Percentiles rank a stretch among this genome's conserved stretches.
Conservation (phyloP, 1,140 invertebrate genomes). For the Chrysopa pallens region DNA sequence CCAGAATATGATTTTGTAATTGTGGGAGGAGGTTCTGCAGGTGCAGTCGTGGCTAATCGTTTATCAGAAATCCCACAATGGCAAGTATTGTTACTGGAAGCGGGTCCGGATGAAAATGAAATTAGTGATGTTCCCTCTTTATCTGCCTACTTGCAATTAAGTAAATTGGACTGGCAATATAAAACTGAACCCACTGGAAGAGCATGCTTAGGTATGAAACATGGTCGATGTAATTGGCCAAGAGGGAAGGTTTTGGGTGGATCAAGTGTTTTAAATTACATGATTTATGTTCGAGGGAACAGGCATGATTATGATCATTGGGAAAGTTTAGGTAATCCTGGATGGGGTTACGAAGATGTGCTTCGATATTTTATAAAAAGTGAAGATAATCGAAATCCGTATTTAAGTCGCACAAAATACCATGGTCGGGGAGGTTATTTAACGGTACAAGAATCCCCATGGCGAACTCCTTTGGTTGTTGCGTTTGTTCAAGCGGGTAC, state of each 20-base stretch:
- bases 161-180: slow-evolving; percentile 81
- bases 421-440: slow-evolving; percentile 57
- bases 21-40: slow-evolving; percentile 82
- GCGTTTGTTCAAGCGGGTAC: slow-evolving; percentile 72
- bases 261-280: slow-evolving; percentile 82
- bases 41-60: slow-evolving; percentile 80
- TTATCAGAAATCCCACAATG: slow-evolving; percentile 59
- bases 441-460: slow-evolving; percentile 69
- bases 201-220: slow-evolving; percentile 55
- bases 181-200: slow-evolving; percentile 73
- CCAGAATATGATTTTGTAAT: slow-evolving; percentile 70
- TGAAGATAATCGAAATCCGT: slow-evolving; percentile 74
- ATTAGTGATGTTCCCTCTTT: slow-evolving; percentile 76
- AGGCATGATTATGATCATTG: slow-evolving; percentile 76
- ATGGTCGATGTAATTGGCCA: slow-evolving; percentile 66
- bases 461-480: slow-evolving; percentile 59
- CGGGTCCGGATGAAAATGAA: slow-evolving; percentile 82
- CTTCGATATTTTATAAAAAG: slow-evolving; percentile 81
- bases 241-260: slow-evolving; percentile 75
- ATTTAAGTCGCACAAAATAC: slow-evolving; percentile 46
- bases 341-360: slow-evolving; percentile 80
- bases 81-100: slow-evolving; percentile 77
- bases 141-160: slow-evolving; percentile 71
- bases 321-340: slow-evolving; percentile 67
- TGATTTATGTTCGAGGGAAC: slow-evolving; percentile 84